Base-by-base conservation (phyloP, 2,888 invertebrate species). In the Phyllotreta striolata region DNA sequence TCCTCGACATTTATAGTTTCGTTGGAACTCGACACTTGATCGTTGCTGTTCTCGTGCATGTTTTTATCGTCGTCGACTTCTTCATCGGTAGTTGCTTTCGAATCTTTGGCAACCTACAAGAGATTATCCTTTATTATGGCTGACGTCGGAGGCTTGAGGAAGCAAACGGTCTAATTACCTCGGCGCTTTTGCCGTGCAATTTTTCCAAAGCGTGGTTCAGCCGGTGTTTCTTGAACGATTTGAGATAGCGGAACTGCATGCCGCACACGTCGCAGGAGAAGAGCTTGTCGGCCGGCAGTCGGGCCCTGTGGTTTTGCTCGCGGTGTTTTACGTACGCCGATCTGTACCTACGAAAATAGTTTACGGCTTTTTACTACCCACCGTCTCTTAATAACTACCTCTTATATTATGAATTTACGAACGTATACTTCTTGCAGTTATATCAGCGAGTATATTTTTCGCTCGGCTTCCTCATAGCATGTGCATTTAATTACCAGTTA, bases 181-280 rank as follows among this genome's bases (percentile, higher is more conserved):
- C 79, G 3, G 77, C 73, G 41, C 79, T 80, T 68, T 89, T 89
- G 5, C 92, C 90, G 77, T 93, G 93, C 61, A 93, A 84, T 68
- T 92, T 87, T 78, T 93, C 93, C 40, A 94, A 80, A 0, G 93
- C 92, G 79, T 95, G 94, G 76, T 94, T 95, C 62, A 94, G 85
- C 24, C 94, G 87, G 78, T 94, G 94, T 80, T 95, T 94, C 80
- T 93, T 93, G 81, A 95, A 94, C 0, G 93, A 94, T 77, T 94
- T 94, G 54, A 94, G 85, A 80, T 94, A 94, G 70, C 93, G 61
- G 60, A 94, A 95, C 79, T 94, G 94, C 94, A 94, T 94, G 65
- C 94, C 94, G 80, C 94, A 95, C 1, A 94, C 93, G 77, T 94
- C 94, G 78, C 94, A 95, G 13, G 93, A 93, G 82, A 94, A 95